Conservation (phyloP, 2,797 vertebrate genomes). For the Rachycentron canadum region DNA sequence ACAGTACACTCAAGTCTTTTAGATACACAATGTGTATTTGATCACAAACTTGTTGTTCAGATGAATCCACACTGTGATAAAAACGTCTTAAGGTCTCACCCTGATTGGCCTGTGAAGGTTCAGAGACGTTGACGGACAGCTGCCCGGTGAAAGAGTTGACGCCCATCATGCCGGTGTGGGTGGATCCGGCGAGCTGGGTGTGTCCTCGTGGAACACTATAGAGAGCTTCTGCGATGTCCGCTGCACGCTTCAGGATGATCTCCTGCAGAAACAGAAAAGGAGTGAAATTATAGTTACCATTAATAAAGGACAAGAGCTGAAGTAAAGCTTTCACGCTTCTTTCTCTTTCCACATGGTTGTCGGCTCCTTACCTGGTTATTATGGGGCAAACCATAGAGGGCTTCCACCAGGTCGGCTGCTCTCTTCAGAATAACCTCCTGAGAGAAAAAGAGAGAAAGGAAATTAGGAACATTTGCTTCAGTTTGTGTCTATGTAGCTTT, state of each 20-base stretch:
- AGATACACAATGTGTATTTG: background rate
- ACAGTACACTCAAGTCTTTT: no score
- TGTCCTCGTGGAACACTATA: slow-evolving; percentile 98
- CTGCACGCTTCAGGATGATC: slow-evolving; percentile 97
- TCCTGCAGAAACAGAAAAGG: slow-evolving; percentile 83
- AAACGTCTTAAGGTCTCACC: slow-evolving; percentile 82
- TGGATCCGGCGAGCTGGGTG: slow-evolving; percentile 93
- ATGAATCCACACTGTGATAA: background rate
- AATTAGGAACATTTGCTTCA: background rate
- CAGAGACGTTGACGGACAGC: slow-evolving; percentile 96
- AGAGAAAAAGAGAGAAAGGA: slow-evolving; percentile 28
- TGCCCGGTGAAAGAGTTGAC: slow-evolving; percentile 98
- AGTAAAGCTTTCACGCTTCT: background rate
- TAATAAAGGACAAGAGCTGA: background rate
- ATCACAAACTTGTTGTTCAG: background rate
- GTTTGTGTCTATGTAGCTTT: background rate
- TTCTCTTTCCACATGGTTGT: background rate
- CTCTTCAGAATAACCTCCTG: slow-evolving; percentile 98
- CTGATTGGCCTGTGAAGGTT: slow-evolving; percentile 94
- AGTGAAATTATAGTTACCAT: slow-evolving; percentile 52
- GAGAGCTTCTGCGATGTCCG: slow-evolving; percentile 97
- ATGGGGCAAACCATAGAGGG: slow-evolving; percentile 97
- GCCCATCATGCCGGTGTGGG: slow-evolving; percentile 96
- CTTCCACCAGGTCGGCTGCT: slow-evolving; percentile 97
- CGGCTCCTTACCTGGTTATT: slow-evolving; percentile 90